Evolutionary conservation across 2,113 vertebrate species (phyloP).

Genomic region (Antechinus flavipes): DNA sequence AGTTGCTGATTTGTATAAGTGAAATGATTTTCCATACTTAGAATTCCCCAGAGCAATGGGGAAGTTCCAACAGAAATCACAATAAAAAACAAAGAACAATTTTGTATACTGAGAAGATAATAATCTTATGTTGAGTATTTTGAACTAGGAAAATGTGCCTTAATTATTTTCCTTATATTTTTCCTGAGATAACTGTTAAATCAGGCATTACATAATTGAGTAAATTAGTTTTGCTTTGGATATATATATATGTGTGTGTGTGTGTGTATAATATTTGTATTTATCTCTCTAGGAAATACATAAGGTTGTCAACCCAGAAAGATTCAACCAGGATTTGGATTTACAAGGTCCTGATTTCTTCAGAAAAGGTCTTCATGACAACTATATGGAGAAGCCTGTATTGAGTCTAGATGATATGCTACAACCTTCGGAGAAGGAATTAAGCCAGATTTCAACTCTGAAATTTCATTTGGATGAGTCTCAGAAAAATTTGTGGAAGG

Average conservation of each 20-base stretch:
- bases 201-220: background rate
- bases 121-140: background rate
- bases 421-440: constrained; percentile 55
- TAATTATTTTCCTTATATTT: background rate
- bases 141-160: background rate
- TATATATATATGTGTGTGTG: too few species aligned
- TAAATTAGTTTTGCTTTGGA: background rate
- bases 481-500: constrained; percentile 81
- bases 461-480: constrained; percentile 75
- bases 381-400: background rate
- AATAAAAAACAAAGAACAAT: background rate
- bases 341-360: constrained; percentile 42
- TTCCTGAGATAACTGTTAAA: background rate
- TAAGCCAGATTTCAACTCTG: constrained; percentile 62
- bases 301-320: constrained; percentile 44
- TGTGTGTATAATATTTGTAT: background rate
- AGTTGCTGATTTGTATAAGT: background rate
- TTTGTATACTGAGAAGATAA: background rate
- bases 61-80: background rate
- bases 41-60: background rate
- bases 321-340: constrained; percentile 59
- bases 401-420: background rate
- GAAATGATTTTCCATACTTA: background rate
- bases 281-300: constrained; percentile 73
- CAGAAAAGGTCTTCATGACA: background rate